Evolutionary conservation across 1,140 invertebrate genomes (phyloP).

Genomic region (Tetramorium parvispinum): DNA sequence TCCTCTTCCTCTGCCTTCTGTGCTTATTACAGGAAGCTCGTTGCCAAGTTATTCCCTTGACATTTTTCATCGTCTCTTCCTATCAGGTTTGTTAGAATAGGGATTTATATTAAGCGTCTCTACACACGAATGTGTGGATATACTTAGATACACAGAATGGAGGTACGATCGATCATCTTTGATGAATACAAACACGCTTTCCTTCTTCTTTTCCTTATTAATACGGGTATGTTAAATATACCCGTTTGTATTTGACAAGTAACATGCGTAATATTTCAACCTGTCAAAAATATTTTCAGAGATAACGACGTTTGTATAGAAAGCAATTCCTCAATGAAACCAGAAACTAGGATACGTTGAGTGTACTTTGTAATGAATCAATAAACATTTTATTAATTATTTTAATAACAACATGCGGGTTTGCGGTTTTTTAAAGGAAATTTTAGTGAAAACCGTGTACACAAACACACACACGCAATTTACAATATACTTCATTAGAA

Average conservation of each 20-base stretch:
- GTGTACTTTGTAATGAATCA: neutral
- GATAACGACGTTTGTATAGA: neutral
- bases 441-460: neutral
- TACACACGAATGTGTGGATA: neutral
- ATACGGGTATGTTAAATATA: neutral
- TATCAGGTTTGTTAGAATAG: constrained; percentile 31
- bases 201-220: constrained; percentile 6
- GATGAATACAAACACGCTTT: neutral
- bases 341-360: neutral
- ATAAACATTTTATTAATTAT: constrained; percentile 5
- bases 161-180: constrained; percentile 18
- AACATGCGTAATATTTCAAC: neutral
- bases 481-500: neutral
- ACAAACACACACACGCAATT: neutral
- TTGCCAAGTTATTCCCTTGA: constrained; percentile 1
- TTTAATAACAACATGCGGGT: neutral
- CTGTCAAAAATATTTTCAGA: neutral
- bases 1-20: neutral
- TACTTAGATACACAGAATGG: neutral
- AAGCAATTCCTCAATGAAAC: neutral
- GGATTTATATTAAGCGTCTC: constrained; percentile 36
- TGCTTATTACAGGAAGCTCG: constrained; percentile 11
- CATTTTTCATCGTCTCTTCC: constrained; percentile 38
- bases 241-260: neutral
- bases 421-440: neutral